Evolutionary conservation across 2,888 invertebrate genomes (phyloP).

Genomic region (Unio delphinus): DNA sequence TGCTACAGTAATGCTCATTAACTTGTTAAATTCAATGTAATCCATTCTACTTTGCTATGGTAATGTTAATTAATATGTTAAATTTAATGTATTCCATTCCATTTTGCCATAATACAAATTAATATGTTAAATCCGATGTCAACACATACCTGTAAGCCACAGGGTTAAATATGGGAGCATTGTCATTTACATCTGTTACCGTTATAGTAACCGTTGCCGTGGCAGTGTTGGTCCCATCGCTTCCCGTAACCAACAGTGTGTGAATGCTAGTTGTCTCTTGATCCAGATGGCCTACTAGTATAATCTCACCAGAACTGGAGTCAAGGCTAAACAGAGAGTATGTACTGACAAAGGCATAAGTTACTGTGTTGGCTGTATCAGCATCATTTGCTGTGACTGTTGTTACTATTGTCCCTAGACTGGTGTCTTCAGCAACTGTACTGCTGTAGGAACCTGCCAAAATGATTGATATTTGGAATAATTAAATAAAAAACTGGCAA

Average conservation of each 20-base stretch:
- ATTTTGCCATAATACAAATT: neutral
- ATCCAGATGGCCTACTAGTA: constrained; percentile 36
- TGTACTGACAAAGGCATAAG: constrained; percentile 37
- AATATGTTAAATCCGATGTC: neutral
- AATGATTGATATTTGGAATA: neutral
- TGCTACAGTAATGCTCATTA: neutral
- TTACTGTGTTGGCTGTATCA: constrained; percentile 40
- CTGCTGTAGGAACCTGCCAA: constrained; percentile 27
- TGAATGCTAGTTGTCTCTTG: constrained; percentile 35
- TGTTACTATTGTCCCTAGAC: constrained; percentile 26
- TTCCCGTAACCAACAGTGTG: constrained; percentile 39
- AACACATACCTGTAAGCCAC: constrained; percentile 28
- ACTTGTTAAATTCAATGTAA: neutral
- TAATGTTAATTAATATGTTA: neutral
- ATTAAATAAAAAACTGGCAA: neutral
- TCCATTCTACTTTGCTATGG: neutral
- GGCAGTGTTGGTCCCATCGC: constrained; percentile 37
- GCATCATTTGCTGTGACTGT: constrained; percentile 42
- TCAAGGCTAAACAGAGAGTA: constrained; percentile 43
- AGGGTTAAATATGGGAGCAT: constrained; percentile 25
- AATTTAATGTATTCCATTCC: neutral
- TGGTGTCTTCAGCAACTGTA: constrained; percentile 24
- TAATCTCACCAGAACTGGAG: constrained; percentile 38
- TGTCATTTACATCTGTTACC: constrained; percentile 62
- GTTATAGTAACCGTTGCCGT: constrained; percentile 50